These are phyloP conservation scores for Vulpes lagopus DNA, from an alignment of 2,113 vertebrate species.

Conservation along the genomic window DNA sequence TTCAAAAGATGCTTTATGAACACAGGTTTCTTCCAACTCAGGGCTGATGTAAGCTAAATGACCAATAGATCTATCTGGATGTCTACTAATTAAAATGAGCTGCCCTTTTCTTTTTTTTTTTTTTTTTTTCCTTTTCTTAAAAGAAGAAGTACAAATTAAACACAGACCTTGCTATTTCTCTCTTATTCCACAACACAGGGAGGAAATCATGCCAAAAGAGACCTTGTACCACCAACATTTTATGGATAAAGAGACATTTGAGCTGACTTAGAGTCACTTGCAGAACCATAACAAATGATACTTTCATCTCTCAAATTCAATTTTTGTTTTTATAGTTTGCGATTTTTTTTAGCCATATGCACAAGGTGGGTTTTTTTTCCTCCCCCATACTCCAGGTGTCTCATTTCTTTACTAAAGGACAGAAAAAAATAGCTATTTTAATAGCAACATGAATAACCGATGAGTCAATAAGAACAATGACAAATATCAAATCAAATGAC, in stretches of 20 bases:
- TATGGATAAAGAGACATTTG: slow-evolving; percentile 1
- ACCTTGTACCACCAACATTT: slow-evolving; percentile 20
- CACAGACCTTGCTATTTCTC: not conserved
- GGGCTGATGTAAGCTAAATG: not conserved
- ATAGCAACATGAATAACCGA: not conserved
- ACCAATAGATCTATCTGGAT: not conserved
- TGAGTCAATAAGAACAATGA: not conserved
- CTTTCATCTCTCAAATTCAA: slow-evolving; percentile 8
- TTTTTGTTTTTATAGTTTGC: not conserved
- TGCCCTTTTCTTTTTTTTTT: not conserved
- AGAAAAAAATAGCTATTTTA: not conserved
- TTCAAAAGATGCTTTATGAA: not conserved
- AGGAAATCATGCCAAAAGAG: not conserved
- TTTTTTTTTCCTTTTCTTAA: slow-evolving; percentile 33
- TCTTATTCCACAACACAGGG: not conserved
- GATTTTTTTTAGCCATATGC: not conserved
- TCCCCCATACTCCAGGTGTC: not conserved
- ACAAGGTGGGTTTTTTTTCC: not conserved
- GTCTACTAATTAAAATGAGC: not conserved
- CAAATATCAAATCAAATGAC: not conserved
- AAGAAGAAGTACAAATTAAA: not conserved
- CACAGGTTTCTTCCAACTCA: not conserved
- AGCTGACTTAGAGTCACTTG: not conserved
- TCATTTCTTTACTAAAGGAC: slow-evolving; percentile 9
- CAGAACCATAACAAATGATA: slow-evolving; percentile 5